Base-by-base conservation (phyloP, 2,888 invertebrate genomes). In the Syritta pipiens region DNA sequence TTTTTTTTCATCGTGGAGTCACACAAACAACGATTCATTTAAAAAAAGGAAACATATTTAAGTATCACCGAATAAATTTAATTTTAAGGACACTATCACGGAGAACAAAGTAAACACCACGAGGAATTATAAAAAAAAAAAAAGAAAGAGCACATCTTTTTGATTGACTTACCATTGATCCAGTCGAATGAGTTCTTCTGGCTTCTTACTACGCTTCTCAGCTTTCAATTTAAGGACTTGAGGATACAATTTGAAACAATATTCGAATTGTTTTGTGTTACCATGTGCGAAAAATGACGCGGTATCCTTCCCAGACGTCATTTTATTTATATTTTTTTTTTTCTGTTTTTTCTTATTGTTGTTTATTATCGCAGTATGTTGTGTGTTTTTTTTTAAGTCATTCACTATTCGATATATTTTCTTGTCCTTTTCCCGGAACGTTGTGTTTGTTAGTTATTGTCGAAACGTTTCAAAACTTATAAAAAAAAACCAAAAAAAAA, bases 161-260 rank as follows among this genome's bases (percentile, higher is more conserved):
- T n/a, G n/a, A n/a, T n/a, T n/a, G n/a, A 93, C 95, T 95, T 91
- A 96, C 97, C 97, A 97, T 89, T 96, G 94, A 91, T 97, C 97
- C 91, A 97, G 91, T 90, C 97, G 96, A 90, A 97, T 94, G 88
- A 97, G 92, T 90, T 97, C 97, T 89, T 97, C 97, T 67, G 97
- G 95, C 91, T 95, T 97, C 92, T 97, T 97, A 89, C 93, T 94
- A 89, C 95, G 96, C 89, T 92, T 93, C 89, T 96, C 95, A 82
- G 97, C 96, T 91, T 97, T 97, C 85, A 97, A 90, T 90, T 94
- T 93, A 84, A 97, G 91, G 84, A 96, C 97, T 91, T 96, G 94
- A 86, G 96, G 96, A 90, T 97, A 97, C 87, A 97, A 91, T 91
- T 95, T 94, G 88, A 95, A 92, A 88, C 97, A 96, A 91, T 94